Conservation (phyloP, 2,888 invertebrate genomes). For the Flexamia atlantica region DNA sequence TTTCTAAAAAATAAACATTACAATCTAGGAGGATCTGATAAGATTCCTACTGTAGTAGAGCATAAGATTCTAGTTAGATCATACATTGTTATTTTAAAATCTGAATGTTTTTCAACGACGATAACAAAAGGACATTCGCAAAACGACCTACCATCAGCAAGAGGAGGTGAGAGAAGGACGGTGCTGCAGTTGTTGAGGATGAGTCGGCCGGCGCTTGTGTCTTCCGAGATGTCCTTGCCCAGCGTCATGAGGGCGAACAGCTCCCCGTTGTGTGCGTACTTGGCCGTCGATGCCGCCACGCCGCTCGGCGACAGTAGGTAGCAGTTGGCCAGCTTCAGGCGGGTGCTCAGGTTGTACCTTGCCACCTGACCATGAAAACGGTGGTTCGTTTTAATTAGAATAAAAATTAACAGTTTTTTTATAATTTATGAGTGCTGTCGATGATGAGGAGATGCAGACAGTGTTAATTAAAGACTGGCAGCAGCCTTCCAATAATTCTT, state of each 20-base stretch:
- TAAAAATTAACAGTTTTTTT: too few relatives aligned
- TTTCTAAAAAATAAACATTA: conserved; percentile 58
- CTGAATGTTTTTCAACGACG: too few relatives aligned
- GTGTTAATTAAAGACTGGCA: too few relatives aligned
- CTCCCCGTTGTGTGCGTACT: conserved; percentile 87
- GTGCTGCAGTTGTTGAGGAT: conserved; percentile 87
- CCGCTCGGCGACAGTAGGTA: conserved; percentile 84
- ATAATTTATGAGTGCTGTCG: too few relatives aligned
- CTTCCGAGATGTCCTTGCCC: conserved; percentile 87
- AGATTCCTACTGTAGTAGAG: too few relatives aligned
- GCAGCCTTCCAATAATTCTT: too few relatives aligned
- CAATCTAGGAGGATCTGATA: too few relatives aligned
- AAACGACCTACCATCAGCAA: background rate
- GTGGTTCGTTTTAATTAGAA: too few relatives aligned
- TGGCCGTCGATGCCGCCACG: conserved; percentile 84
- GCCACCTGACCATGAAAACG: conserved; percentile 74
- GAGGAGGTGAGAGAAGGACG: conserved; percentile 78
- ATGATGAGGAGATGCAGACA: too few relatives aligned
- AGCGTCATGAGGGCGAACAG: conserved; percentile 85
- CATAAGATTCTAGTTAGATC: too few relatives aligned
- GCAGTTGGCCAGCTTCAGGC: conserved; percentile 80
- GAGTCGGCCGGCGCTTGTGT: conserved; percentile 88
- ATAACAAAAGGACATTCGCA: too few relatives aligned
- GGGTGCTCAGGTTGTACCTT: conserved; percentile 82
- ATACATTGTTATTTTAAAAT: too few relatives aligned